Conservation (phyloP, 2,113 vertebrate species). For the Probosciger aterrimus region DNA sequence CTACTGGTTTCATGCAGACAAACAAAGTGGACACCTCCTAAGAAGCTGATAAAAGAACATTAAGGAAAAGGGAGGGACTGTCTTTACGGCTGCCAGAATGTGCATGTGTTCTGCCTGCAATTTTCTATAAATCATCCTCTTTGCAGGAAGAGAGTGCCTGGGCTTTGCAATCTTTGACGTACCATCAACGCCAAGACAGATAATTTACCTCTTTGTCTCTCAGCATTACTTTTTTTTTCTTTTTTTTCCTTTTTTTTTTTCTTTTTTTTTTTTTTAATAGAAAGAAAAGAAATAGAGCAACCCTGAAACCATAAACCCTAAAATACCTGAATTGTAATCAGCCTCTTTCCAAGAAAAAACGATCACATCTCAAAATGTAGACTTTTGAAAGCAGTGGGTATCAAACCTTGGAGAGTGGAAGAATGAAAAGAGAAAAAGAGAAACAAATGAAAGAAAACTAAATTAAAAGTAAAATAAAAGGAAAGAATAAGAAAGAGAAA, state of each 20-base stretch:
- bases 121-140: constrained; percentile 75
- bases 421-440: no score
- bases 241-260: no score
- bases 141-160: constrained; percentile 61
- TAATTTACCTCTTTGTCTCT: constrained; percentile 77
- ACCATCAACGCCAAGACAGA: constrained; percentile 60
- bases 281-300: not conserved
- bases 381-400: not conserved
- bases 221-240: not conserved
- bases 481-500: no score
- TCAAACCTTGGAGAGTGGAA: not conserved
- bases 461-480: no score
- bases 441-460: no score
- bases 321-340: constrained; percentile 54
- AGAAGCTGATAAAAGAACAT: constrained; percentile 69
- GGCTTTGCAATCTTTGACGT: constrained; percentile 68
- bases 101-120: constrained; percentile 67
- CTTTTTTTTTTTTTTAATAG: not conserved
- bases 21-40: constrained; percentile 54
- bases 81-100: constrained; percentile 60
- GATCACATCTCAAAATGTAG: constrained; percentile 39
- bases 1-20: constrained; percentile 46
- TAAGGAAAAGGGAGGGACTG: constrained; percentile 58
- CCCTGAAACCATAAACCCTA: not conserved
- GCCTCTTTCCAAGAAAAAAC: constrained; percentile 31